Evolutionary conservation across 2,888 invertebrate genomes (phyloP).

Genomic region (Noctua pronuba): DNA sequence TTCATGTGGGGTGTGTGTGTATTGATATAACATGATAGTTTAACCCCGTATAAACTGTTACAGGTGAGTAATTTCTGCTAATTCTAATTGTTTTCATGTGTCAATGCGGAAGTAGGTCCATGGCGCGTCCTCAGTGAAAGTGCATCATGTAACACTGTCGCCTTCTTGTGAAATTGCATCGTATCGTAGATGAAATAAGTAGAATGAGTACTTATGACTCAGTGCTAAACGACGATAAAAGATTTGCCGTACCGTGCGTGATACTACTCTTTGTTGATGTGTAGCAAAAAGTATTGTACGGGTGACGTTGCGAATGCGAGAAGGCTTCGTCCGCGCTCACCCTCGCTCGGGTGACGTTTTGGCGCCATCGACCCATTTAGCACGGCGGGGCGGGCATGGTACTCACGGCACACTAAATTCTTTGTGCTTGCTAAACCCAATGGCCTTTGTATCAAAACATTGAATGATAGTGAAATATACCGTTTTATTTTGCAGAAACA

Average conservation of each 20-base stretch:
- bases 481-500: conserved; percentile 85
- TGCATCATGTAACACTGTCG: conserved; percentile 89
- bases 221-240: conserved; percentile 76
- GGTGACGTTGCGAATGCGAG: conserved; percentile 66
- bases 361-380: conserved; percentile 90
- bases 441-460: conserved; percentile 81
- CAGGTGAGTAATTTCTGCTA: conserved; percentile 83
- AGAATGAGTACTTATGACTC: conserved; percentile 77
- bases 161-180: conserved; percentile 89
- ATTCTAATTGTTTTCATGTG: conserved; percentile 73
- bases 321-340: conserved; percentile 73
- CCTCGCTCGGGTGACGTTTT: conserved; percentile 85
- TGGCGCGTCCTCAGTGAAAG: conserved; percentile 87
- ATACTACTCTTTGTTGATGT: conserved; percentile 72
- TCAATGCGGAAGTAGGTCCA: conserved; percentile 80
- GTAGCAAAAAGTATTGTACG: conserved; percentile 63
- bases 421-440: conserved; percentile 79
- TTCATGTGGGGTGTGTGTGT: conserved; percentile 92
- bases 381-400: conserved; percentile 84
- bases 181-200: conserved; percentile 73
- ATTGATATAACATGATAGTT: conserved; percentile 87
- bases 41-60: conserved; percentile 86
- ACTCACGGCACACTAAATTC: conserved; percentile 76
- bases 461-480: conserved; percentile 72
- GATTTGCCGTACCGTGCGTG: conserved; percentile 64